Conservation (phyloP, 2,888 invertebrate genomes). For the Mystacides longicornis region DNA sequence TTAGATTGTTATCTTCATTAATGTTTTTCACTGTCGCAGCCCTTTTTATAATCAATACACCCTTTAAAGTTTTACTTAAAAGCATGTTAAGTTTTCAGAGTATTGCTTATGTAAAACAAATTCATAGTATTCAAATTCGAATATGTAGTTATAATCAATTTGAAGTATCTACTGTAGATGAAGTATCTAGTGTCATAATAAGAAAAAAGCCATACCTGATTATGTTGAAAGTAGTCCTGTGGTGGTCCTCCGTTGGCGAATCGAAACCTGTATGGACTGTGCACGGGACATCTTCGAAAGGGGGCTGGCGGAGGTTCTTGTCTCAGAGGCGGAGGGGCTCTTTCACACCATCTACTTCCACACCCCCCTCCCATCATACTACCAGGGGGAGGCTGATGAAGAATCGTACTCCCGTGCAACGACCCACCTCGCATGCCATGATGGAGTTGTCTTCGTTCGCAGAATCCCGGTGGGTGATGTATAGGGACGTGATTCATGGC, state of each 20-base stretch:
- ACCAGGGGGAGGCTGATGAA: conserved; percentile 17
- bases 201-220: conserved; percentile 18
- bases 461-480: conserved; percentile 11
- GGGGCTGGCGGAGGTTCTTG: conserved; percentile 20
- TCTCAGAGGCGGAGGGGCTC: conserved; percentile 18
- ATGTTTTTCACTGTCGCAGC: no score
- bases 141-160: background rate
- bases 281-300: conserved; percentile 45
- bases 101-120: background rate
- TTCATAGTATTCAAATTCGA: background rate
- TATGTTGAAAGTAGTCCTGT: conserved; percentile 23
- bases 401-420: conserved; percentile 24
- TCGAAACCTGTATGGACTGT: conserved; percentile 53
- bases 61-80: no score
- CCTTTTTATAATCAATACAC: no score
- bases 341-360: conserved; percentile 21
- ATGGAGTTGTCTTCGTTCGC: conserved; percentile 19
- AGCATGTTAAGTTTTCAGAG: no score
- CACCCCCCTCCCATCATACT: conserved; percentile 7
- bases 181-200: background rate
- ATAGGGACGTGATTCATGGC: conserved; percentile 14
- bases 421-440: conserved; percentile 23
- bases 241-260: conserved; percentile 32
- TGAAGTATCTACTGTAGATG: background rate
- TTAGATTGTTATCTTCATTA: no score